A percentile compares a stretch with the other conserved stretches of the same genome.
Evolutionary conservation across 2,888 invertebrate genomes (phyloP).

Genomic region (Pandemis heparana): DNA sequence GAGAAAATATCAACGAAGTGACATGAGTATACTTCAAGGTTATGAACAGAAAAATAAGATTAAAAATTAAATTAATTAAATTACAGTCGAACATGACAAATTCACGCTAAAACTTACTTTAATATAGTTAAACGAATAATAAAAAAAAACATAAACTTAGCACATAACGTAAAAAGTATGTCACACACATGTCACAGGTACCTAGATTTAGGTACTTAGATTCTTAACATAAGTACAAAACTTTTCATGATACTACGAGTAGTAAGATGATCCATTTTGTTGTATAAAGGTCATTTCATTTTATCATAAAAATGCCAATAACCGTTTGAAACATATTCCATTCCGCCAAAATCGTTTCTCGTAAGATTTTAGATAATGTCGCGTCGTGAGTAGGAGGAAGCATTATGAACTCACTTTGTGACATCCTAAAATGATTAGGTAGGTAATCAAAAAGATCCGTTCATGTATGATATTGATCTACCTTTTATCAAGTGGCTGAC

Average conservation of each 20-base stretch:
- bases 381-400: neutral
- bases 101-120: too few relatives aligned
- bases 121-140: too few relatives aligned
- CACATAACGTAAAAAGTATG: too few relatives aligned
- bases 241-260: too few relatives aligned
- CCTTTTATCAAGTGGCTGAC: conserved; percentile 11
- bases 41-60: too few relatives aligned
- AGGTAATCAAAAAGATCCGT: neutral
- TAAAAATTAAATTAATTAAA: too few relatives aligned
- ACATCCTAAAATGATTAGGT: neutral
- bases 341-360: neutral
- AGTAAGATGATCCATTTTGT: neutral
- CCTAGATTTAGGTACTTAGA: neutral
- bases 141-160: too few relatives aligned
- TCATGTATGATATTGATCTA: conserved; percentile 9
- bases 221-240: neutral
- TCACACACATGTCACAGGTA: too few relatives aligned
- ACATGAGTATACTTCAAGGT: too few relatives aligned
- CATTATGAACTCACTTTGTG: neutral
- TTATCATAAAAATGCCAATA: neutral
- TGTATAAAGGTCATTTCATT: neutral
- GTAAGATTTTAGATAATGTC: neutral
- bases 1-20: too few relatives aligned
- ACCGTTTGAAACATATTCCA: neutral
- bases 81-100: too few relatives aligned